A percentile compares a stretch with the other conserved stretches of the same genome.
phyloP scores from a whole-genome alignment of 2,797 vertebrate species.

The Poecile montanus region DNA sequence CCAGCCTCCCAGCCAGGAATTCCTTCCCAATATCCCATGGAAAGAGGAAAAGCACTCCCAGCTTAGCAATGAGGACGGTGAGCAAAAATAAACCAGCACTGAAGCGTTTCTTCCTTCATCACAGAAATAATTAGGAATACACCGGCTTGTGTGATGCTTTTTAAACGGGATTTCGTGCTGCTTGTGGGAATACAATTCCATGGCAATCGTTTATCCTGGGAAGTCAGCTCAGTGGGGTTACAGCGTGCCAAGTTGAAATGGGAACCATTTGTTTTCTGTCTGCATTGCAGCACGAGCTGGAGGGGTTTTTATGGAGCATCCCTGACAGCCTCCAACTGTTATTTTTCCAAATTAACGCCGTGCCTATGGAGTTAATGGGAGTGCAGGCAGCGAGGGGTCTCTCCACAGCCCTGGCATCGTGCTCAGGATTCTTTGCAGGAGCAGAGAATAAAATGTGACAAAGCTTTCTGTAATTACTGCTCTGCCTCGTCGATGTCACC shows the following conservation, averaged over 20 bases:
- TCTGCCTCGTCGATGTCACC: not conserved
- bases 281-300: conserved; percentile 53
- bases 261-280: conserved; percentile 65
- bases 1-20: rapidly evolving
- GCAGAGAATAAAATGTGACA: conserved; percentile 32
- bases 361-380: conserved; percentile 57
- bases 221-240: conserved; percentile 25
- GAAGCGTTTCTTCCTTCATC: not conserved
- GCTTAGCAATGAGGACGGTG: not conserved
- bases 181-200: conserved; percentile 32
- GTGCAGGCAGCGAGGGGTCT: not conserved
- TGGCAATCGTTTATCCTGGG: conserved; percentile 45
- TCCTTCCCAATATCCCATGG: not conserved
- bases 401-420: not conserved
- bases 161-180: conserved; percentile 24
- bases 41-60: not conserved
- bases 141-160: not conserved
- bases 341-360: conserved; percentile 60
- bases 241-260: conserved; percentile 33
- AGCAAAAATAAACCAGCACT: not conserved
- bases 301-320: not conserved
- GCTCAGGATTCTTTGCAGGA: conserved; percentile 33
- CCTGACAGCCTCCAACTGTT: not conserved
- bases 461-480: conserved; percentile 42
- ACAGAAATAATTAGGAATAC: conserved; percentile 46